Evolutionary conservation across 2,113 vertebrate species (phyloP), one percentile per base, ranked within the genome.

Genomic region (Cheilinus undulatus): DNA sequence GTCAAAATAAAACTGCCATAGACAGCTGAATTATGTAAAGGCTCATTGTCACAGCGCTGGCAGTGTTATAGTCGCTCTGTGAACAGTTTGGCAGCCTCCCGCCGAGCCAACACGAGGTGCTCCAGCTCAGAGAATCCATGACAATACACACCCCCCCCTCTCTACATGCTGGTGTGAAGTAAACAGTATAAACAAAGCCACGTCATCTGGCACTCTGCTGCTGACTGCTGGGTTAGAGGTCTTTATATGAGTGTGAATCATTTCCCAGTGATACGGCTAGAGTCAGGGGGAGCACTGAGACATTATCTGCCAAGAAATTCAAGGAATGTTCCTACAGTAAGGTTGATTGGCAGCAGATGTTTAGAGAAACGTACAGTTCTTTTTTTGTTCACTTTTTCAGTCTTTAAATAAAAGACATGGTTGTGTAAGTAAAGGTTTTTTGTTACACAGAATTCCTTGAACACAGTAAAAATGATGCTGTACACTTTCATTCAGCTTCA

Each of bases 41-140:
- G 36, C 69, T 77, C 42, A 83, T 68, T 76, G 75, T 74, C 69
- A 49, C 63, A 59, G 46, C 23, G 8, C 66, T 48, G 46, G 69
- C 61, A 27, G 42, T 51, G 14, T 61, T 34, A n/a, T 54, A 59
- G 52, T 54, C 19, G 43, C 50, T 64, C 62, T 34, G 53, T 63
- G 27, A 79, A 69, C 54, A 42, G 72, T 62, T 40, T 40, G 30
- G 36, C 38, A 12, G n/a, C 49, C 77, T 65, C 73, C 83, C 20
- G 58, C 54, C 63, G 82, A 42, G 68, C 32, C 34, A 23, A 57
- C 64, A 36, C 45, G 48, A 38, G 64, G 40, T 45, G 80, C 59
- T 77, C 42, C 49, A 63, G 59, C 75, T 74, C 75, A 64, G 68
- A 73, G 43, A 42, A 49, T 48, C 52, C 64, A 70, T 46, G 46